A percentile compares a stretch with the other conserved stretches of the same genome.
phyloP scores from a whole-genome alignment of 2,113 vertebrate genomes.

The Cariama cristata region DNA sequence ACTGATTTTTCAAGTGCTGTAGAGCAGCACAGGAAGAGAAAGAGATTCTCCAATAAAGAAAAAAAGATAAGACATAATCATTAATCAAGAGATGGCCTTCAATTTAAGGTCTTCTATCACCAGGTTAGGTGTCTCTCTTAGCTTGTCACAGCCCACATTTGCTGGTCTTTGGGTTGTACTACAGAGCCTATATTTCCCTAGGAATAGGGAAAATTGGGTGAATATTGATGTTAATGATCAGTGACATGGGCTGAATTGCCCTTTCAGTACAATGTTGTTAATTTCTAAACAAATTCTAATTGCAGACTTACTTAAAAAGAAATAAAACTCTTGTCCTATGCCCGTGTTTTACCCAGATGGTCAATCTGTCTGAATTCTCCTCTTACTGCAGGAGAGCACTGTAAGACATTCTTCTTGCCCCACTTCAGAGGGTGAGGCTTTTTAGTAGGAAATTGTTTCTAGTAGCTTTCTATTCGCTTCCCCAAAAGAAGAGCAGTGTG shows the following conservation, averaged over 20 bases:
- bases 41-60: not conserved
- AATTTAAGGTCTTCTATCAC: not conserved
- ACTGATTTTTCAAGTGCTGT: not conserved
- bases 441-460: not conserved
- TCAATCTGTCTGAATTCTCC: not conserved
- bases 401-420: not conserved
- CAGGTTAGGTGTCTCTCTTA: not conserved
- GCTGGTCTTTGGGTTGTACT: not conserved
- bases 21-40: not conserved
- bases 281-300: not conserved
- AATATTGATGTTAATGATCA: not conserved
- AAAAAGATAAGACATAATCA: not conserved
- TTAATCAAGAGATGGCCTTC: not conserved
- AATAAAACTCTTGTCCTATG: not conserved
- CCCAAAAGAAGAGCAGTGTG: not conserved
- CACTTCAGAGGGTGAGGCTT: not conserved
- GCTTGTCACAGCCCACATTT: not conserved
- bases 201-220: not conserved
- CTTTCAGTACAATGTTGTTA: not conserved
- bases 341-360: not conserved
- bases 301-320: not conserved
- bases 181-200: not conserved
- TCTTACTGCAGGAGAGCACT: not conserved
- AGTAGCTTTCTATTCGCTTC: not conserved
- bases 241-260: not conserved